Evolutionary conservation across 1,140 invertebrate species (phyloP).

Genomic region (Dendrolimus punctatus): DNA sequence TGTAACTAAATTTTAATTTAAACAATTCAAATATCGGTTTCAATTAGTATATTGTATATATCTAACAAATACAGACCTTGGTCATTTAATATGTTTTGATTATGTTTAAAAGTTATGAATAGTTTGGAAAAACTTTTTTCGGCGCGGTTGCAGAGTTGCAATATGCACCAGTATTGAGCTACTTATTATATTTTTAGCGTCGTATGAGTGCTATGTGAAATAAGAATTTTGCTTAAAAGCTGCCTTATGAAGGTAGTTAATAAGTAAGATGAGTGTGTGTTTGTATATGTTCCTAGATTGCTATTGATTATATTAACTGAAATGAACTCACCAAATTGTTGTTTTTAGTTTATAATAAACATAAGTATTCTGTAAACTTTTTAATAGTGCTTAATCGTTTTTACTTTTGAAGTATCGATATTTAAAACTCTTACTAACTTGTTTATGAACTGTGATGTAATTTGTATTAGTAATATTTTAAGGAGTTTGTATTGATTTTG

Average conservation of each 20-base stretch:
- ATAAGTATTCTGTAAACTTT: slow-evolving; percentile 25
- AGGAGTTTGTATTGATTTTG: slow-evolving; percentile 68
- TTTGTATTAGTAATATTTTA: slow-evolving; percentile 64
- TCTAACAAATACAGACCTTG: too few relatives aligned
- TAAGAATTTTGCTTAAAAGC: background rate
- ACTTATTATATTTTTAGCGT: too few relatives aligned
- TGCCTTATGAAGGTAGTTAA: slow-evolving; percentile 44
- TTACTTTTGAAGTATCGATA: slow-evolving; percentile 49
- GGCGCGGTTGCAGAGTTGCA: too few relatives aligned
- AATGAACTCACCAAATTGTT: slow-evolving; percentile 62
- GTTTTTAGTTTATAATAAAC: slow-evolving; percentile 44
- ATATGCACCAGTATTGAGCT: too few relatives aligned
- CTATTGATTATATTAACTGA: slow-evolving; percentile 36
- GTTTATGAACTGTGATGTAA: slow-evolving; percentile 72
- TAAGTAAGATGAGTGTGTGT: slow-evolving; percentile 35
- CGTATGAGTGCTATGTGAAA: too few relatives aligned
- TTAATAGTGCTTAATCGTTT: slow-evolving; percentile 31
- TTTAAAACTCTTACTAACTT: slow-evolving; percentile 57
- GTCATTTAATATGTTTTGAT: too few relatives aligned
- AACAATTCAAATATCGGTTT: too few relatives aligned
- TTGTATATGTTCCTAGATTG: slow-evolving; percentile 64
- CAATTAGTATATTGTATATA: too few relatives aligned
- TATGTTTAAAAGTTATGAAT: too few relatives aligned
- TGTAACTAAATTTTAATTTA: too few relatives aligned
- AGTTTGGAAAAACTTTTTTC: too few relatives aligned